Conservation (phyloP, 2,113 vertebrate genomes). For the Scatophagus argus region DNA sequence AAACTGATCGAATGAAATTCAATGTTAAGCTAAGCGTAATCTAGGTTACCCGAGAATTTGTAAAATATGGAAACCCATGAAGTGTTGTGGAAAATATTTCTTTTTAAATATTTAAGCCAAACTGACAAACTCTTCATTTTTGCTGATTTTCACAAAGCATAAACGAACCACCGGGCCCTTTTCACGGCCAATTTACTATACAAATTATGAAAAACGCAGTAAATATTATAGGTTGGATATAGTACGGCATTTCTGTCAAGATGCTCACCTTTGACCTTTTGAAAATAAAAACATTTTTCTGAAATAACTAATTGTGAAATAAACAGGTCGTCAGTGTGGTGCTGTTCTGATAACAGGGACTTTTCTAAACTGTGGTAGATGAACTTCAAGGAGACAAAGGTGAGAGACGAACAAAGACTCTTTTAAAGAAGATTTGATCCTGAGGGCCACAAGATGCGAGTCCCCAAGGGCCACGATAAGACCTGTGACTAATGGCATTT, state of each 20-base stretch:
- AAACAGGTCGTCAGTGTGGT: neutral
- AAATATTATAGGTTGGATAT: neutral
- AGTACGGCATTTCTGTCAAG: neutral
- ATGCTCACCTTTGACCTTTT: neutral
- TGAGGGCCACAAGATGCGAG: slow-evolving; percentile 73
- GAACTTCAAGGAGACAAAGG: slow-evolving; percentile 54
- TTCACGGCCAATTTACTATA: too few species aligned
- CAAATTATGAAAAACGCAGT: neutral
- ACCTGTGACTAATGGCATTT: slow-evolving; percentile 92
- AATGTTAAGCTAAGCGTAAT: neutral
- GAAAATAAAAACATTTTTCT: neutral
- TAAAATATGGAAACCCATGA: neutral
- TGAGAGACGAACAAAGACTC: slow-evolving; percentile 84
- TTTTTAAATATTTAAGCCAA: neutral
- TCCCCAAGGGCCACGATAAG: slow-evolving; percentile 81
- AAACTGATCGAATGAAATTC: neutral
- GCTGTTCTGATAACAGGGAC: too few species aligned
- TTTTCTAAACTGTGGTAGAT: neutral
- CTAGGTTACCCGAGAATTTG: neutral
- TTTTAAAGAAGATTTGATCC: slow-evolving; percentile 80
- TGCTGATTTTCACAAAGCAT: too few species aligned
- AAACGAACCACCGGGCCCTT: too few species aligned
- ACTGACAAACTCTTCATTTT: neutral
- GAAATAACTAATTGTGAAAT: neutral
- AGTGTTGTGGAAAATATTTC: neutral